Conservation (phyloP, 92 coral and sea anemone species). For the Diadumene lineata region DNA sequence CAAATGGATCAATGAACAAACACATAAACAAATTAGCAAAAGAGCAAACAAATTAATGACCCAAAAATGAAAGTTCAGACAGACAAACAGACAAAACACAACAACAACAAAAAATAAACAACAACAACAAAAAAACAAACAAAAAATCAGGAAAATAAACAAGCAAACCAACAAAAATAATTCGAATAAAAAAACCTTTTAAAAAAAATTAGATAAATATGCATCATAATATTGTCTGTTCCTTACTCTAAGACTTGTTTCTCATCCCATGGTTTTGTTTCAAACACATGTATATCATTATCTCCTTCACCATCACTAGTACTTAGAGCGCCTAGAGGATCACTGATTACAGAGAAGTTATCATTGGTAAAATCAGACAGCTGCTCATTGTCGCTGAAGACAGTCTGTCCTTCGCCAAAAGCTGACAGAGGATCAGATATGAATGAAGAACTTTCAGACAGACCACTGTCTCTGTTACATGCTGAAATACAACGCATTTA, state of each 20-base stretch:
- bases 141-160: too few relatives aligned
- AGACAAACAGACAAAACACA: too few relatives aligned
- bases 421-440: conserved; percentile 31
- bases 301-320: conserved; percentile 28
- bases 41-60: too few relatives aligned
- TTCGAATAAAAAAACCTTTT: too few relatives aligned
- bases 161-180: too few relatives aligned
- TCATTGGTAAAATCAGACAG: conserved; percentile 2
- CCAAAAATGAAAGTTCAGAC: too few relatives aligned
- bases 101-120: too few relatives aligned
- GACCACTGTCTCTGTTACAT: conserved; percentile 45
- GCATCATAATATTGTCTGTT: background rate
- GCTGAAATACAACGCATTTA: conserved; percentile 13
- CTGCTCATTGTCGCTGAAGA: conserved; percentile 16
- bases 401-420: conserved; percentile 13
- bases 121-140: too few relatives aligned
- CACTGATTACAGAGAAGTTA: conserved; percentile 26
- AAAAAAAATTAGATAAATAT: background rate
- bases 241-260: conserved; percentile 35
- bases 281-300: conserved; percentile 24
- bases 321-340: conserved; percentile 33
- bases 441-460: conserved; percentile 41
- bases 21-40: too few relatives aligned
- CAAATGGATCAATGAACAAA: too few relatives aligned
- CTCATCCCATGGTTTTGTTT: conserved; percentile 35